phyloP scores from a whole-genome alignment of 2,113 vertebrate species.

The Holacanthus passer region DNA sequence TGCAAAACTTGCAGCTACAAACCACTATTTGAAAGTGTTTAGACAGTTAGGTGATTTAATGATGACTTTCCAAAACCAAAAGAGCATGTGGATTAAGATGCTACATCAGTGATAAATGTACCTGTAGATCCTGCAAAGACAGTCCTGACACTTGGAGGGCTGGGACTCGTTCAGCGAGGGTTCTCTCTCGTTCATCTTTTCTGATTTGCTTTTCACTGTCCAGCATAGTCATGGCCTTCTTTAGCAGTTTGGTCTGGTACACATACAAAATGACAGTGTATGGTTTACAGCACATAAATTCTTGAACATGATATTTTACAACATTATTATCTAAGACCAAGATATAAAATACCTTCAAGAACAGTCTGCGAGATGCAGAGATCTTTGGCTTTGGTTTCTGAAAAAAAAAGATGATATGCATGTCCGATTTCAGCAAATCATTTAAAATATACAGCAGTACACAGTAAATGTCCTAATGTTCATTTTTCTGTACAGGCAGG shows the following conservation, averaged over 20 bases:
- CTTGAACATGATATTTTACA: not conserved
- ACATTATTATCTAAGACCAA: not conserved
- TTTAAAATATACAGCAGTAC: not conserved
- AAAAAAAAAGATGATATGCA: not conserved
- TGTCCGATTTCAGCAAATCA: not conserved
- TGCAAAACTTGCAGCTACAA: no score
- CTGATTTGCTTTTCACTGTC: conserved; percentile 77
- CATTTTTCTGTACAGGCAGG: not conserved
- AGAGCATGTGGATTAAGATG: not conserved
- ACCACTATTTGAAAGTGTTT: conserved; percentile 3
- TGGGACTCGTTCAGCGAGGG: conserved; percentile 78
- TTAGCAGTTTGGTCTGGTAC: conserved; percentile 83
- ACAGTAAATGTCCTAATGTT: not conserved
- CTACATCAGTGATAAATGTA: conserved; percentile 42
- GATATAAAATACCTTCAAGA: conserved; percentile 77
- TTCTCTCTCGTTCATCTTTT: conserved; percentile 75
- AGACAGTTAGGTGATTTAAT: not conserved
- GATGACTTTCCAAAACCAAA: not conserved
- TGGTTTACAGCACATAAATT: not conserved
- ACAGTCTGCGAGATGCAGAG: conserved; percentile 82
- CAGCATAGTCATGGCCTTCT: conserved; percentile 81
- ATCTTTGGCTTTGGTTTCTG: conserved; percentile 84
- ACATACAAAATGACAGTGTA: conserved; percentile 19
- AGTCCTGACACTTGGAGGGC: conserved; percentile 75
- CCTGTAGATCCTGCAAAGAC: conserved; percentile 84